These are phyloP conservation scores for Agrotis puta DNA, from an alignment of 2,888 invertebrate species.

Conservation along the genomic window DNA sequence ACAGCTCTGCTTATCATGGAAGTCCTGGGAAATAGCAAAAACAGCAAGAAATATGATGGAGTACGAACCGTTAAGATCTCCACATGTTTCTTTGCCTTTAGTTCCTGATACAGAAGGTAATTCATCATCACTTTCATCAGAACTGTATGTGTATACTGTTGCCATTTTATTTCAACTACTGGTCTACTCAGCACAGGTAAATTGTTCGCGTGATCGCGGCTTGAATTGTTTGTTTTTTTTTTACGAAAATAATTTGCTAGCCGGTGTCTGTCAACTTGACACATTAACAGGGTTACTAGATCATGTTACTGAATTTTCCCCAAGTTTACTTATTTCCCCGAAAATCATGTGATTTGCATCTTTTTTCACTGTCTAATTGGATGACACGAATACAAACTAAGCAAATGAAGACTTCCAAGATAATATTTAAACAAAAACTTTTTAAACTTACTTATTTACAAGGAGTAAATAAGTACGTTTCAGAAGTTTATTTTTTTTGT, in stretches of 20 bases:
- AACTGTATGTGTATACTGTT: slow-evolving; percentile 16
- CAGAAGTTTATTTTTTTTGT: too few species aligned
- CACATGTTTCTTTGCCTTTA: background rate
- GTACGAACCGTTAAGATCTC: background rate
- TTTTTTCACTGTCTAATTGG: too few species aligned
- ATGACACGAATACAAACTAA: too few species aligned
- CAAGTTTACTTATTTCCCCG: too few species aligned
- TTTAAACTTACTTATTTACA: too few species aligned
- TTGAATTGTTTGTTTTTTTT: slow-evolving; percentile 5
- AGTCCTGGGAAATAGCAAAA: too few species aligned
- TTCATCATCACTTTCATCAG: slow-evolving; percentile 40
- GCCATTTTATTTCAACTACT: slow-evolving; percentile 17
- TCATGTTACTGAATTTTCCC: too few species aligned
- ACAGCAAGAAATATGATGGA: background rate
- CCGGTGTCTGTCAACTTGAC: background rate
- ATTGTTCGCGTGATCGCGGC: background rate
- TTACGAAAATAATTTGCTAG: background rate
- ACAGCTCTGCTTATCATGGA: background rate
- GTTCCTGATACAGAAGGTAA: background rate
- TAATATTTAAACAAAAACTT: too few species aligned
- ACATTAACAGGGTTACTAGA: too few species aligned
- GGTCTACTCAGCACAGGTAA: background rate
- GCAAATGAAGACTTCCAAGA: too few species aligned
- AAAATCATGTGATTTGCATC: too few species aligned
- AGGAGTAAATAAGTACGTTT: too few species aligned